Evolutionary conservation across 2,888 invertebrate genomes (phyloP).

Genomic region (Tortricodes alternella): DNA sequence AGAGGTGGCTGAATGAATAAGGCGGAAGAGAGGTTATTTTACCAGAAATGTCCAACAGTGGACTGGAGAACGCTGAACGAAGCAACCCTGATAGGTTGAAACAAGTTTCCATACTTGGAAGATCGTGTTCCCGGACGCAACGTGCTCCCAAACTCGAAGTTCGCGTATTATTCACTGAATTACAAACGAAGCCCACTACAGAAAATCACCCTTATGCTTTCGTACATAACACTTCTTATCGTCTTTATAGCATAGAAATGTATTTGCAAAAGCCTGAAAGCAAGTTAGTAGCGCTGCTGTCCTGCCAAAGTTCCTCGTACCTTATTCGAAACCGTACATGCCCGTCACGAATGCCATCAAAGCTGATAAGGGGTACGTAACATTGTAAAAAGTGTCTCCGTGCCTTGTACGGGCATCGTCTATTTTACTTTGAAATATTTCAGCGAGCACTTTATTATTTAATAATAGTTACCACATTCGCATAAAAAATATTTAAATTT

Average conservation of each 20-base stretch:
- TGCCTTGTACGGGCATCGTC: conserved; percentile 6
- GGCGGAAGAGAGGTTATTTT: too few species aligned
- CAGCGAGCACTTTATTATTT: too few species aligned
- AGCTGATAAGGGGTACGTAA: neutral
- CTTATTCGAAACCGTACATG: neutral
- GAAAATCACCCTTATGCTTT: too few species aligned
- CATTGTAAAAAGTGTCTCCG: neutral
- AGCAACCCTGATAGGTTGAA: conserved; percentile 2
- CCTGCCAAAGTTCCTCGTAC: neutral
- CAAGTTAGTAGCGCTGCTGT: neutral
- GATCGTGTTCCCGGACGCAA: conserved; percentile 39
- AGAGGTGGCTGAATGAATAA: too few species aligned
- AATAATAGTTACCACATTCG: too few species aligned
- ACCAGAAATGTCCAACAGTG: too few species aligned
- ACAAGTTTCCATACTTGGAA: conserved; percentile 50
- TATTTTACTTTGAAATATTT: neutral
- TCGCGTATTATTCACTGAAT: neutral
- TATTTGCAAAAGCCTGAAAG: too few species aligned
- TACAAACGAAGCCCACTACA: neutral
- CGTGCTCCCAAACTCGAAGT: neutral
- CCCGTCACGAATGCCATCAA: conserved; percentile 6
- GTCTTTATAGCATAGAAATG: too few species aligned
- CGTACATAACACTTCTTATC: too few species aligned
- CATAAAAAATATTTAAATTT: too few species aligned
- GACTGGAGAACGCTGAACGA: too few species aligned